phyloP scores from a whole-genome alignment of 2,888 invertebrate species.

The Lepeophtheirus nordmannii region DNA sequence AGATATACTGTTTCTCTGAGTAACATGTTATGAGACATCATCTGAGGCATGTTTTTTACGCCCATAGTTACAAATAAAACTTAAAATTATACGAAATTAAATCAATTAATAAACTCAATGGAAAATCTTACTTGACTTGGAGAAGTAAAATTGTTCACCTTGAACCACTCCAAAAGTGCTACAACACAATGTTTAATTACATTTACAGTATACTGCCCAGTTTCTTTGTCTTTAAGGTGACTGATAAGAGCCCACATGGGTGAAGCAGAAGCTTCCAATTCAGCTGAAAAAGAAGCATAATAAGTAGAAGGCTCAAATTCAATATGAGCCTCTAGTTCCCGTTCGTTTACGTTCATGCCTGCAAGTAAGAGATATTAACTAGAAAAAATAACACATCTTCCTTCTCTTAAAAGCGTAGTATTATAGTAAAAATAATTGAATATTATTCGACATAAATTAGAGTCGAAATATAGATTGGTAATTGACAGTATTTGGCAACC shows the following conservation, averaged over 20 bases:
- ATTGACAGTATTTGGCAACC: no score
- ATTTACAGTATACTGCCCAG: slow-evolving; percentile 54
- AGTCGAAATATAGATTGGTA: no score
- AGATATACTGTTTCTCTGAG: no score
- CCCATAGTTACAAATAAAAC: no score
- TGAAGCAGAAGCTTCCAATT: slow-evolving; percentile 88
- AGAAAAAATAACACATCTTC: not conserved
- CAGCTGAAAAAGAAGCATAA: slow-evolving; percentile 93
- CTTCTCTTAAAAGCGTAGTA: not conserved
- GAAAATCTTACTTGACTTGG: no score
- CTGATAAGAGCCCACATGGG: slow-evolving; percentile 94
- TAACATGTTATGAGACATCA: no score
- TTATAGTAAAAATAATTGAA: no score
- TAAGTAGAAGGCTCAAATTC: slow-evolving; percentile 94
- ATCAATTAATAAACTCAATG: no score
- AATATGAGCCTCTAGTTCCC: slow-evolving; percentile 75
- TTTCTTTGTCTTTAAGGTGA: slow-evolving; percentile 61
- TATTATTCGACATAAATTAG: no score
- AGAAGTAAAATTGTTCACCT: slow-evolving; percentile 37
- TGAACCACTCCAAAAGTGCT: slow-evolving; percentile 74
- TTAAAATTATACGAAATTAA: no score
- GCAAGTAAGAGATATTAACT: slow-evolving; percentile 26
- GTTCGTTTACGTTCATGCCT: slow-evolving; percentile 92
- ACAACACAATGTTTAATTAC: slow-evolving; percentile 77
- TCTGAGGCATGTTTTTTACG: no score